phyloP scores from a whole-genome alignment of 2,888 invertebrate species.

The Eupithecia insigniata region DNA sequence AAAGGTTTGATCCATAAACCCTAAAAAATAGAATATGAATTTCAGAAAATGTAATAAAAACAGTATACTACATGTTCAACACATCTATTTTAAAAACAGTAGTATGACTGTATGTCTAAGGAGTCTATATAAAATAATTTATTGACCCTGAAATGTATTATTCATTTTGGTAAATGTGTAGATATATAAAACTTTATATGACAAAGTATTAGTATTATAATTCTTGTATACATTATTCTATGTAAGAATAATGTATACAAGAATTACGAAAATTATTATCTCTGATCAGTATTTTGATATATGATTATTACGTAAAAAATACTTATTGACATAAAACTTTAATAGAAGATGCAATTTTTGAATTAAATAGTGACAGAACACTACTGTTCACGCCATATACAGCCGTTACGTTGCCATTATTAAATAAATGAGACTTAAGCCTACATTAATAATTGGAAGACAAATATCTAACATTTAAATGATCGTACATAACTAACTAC shows the following conservation, averaged over 20 bases:
- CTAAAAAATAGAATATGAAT: constrained; percentile 2
- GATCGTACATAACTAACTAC: constrained; percentile 38
- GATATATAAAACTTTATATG: constrained; percentile 14
- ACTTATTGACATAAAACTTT: not conserved
- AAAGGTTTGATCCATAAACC: constrained; percentile 23
- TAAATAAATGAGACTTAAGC: constrained; percentile 47
- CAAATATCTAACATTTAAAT: constrained; percentile 55
- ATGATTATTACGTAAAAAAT: not conserved
- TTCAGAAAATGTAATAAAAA: constrained; percentile 19
- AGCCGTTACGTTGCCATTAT: not conserved
- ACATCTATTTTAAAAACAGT: constrained; percentile 20
- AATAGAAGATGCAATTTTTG: not conserved
- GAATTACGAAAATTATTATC: constrained; percentile 22
- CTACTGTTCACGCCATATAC: not conserved
- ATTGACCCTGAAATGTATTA: constrained; percentile 22
- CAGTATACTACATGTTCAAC: constrained; percentile 7
- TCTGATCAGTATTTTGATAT: constrained; percentile 15
- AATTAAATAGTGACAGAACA: not conserved
- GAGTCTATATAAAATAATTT: constrained; percentile 29
- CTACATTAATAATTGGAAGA: constrained; percentile 61
- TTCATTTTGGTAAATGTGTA: constrained; percentile 14
- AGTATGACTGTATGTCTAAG: constrained; percentile 14
- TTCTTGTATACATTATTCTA: too few species aligned
- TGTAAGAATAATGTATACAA: constrained; percentile 9
- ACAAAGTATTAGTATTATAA: constrained; percentile 3